Evolutionary conservation across 2,113 vertebrate species (phyloP).

Genomic region (Hipposideros armiger): DNA sequence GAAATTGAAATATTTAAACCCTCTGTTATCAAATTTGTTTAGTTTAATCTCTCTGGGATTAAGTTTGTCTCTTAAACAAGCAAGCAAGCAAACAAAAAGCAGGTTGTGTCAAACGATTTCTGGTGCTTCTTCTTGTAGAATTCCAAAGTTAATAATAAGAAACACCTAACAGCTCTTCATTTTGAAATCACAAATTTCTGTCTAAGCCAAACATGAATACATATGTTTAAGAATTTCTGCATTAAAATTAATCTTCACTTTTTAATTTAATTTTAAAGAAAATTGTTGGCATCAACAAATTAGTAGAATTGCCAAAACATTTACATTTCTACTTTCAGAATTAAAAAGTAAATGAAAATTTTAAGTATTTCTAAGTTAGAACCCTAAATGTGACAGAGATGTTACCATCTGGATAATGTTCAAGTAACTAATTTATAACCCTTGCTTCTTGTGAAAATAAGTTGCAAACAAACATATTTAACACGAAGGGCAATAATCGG

Average conservation of each 20-base stretch:
- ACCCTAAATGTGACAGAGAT: neutral
- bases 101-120: neutral
- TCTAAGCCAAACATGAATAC: neutral
- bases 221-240: neutral
- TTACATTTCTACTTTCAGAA: neutral
- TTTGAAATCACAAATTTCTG: neutral
- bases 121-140: neutral
- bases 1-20: neutral
- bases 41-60: neutral
- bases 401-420: neutral
- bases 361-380: neutral
- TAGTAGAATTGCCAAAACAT: neutral
- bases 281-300: neutral
- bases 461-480: neutral
- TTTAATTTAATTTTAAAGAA: neutral
- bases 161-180: neutral
- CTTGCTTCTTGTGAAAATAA: neutral
- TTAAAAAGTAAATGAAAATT: neutral
- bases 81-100: neutral
- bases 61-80: neutral
- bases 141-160: neutral
- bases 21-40: neutral
- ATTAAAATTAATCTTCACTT: neutral
- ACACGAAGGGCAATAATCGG: neutral
- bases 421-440: neutral